Conservation (phyloP, 2,113 vertebrate species). For the Athene noctua region DNA sequence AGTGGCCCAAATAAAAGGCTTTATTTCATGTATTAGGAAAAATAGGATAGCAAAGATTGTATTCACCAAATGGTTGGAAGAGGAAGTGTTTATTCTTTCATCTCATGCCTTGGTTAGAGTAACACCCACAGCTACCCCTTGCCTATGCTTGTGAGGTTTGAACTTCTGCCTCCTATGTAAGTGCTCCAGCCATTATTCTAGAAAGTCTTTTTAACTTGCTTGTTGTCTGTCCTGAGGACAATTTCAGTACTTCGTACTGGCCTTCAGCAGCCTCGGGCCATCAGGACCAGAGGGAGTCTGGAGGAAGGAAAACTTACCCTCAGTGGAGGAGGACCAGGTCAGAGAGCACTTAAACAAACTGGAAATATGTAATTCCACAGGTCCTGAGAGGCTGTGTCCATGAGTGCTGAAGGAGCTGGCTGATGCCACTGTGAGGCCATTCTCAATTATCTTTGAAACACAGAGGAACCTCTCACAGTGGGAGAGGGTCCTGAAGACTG, state of each 20-base stretch:
- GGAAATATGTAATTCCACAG: fast-evolving
- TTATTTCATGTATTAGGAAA: neutral
- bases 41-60: neutral
- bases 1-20: neutral
- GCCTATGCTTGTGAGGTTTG: neutral
- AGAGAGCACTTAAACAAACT: neutral
- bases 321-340: neutral
- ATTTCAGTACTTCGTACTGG: neutral
- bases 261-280: neutral
- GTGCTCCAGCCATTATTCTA: neutral
- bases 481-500: neutral
- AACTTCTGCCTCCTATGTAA: neutral
- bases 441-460: neutral
- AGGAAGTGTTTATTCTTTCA: neutral
- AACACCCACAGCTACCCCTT: neutral
- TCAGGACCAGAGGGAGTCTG: neutral
- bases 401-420: fast-evolving
- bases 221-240: neutral
- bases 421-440: fast-evolving
- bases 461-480: neutral
- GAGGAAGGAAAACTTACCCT: neutral
- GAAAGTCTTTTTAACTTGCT: neutral
- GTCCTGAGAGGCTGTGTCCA: neutral
- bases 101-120: neutral
- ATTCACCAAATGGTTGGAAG: neutral